Percentiles rank a stretch among this genome's conserved stretches.
phyloP scores from a whole-genome alignment of 1,140 invertebrate species.

The Chironomus tepperi region DNA sequence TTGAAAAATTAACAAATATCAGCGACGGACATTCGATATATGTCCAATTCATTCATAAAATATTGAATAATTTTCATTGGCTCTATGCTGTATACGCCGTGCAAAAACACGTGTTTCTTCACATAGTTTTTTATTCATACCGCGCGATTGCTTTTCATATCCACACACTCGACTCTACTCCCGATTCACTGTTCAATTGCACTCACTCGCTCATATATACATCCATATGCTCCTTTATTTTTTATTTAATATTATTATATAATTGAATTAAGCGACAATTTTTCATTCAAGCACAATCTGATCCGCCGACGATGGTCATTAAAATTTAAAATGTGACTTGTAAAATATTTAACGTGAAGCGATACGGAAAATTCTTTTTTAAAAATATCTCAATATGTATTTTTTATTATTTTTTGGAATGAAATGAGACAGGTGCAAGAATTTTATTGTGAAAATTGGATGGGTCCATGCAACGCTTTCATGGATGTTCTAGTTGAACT shows the following conservation, averaged over 20 bases:
- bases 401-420: no score
- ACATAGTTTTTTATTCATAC: slow-evolving; percentile 11
- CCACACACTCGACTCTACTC: no score
- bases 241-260: background rate
- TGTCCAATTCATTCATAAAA: background rate
- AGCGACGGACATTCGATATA: background rate
- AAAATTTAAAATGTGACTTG: slow-evolving; percentile 10
- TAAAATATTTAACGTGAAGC: slow-evolving; percentile 9
- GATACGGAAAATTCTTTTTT: background rate
- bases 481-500: no score
- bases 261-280: slow-evolving; percentile 3
- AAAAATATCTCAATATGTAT: no score
- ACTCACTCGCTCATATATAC: no score
- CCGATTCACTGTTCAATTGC: no score
- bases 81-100: background rate
- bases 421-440: no score
- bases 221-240: no score
- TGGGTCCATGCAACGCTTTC: no score
- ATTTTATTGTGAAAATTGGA: no score
- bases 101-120: slow-evolving; percentile 7
- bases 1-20: background rate
- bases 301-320: slow-evolving; percentile 2
- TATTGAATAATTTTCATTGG: background rate
- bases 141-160: no score
- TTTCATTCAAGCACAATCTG: slow-evolving; percentile 7